Base-by-base conservation (phyloP, 2,797 vertebrate genomes). In the Peromyscus nudipes region DNA sequence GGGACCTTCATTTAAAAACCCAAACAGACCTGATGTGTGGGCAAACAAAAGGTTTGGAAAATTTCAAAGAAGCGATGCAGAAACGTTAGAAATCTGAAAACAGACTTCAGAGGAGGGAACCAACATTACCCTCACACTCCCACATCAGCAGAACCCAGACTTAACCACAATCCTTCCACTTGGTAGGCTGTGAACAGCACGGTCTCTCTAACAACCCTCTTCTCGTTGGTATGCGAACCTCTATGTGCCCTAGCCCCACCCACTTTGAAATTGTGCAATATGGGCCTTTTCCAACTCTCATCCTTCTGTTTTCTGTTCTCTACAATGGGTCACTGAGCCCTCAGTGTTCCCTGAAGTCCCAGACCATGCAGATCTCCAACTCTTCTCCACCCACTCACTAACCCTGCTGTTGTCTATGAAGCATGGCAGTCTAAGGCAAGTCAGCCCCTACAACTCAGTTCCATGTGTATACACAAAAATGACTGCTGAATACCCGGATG, bases 401-500 rank as follows among this genome's bases (percentile, higher is more conserved):
- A 71, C 25, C 14, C 10, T n/a, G 2, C 0, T 37, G 17, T n/a
- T 49, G 57, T 62, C 34, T 7, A 4, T 1, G 17, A 43, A 65
- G 23, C 34, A 37, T 37, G 52, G 31, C 8, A 6, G 77, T 31
- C 29, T 79, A 81, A n/a, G 19, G 23, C 55, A 75, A 69, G 75
- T 21, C 16, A 49, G 9, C 27, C 6, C 43, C 40, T 79, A 49
- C 49, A 19, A 10, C 31, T 81, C 52, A 21, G 65, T 21, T 21
- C 69, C 11, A 12, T 0, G 0, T 27, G 0, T 14, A 3, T 3
- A 1, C 1, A 60, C 73, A 55, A 62, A 55, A 34, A 55, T 3
- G 16, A 0, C 43, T 1, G 19, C 23, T 21, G 64, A 29, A 34
- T 0, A 8, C 0, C 0, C 7, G 6, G 13, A 12, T 40, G 4